Evolutionary conservation across 2,888 invertebrate genomes (phyloP).

Genomic region (Agonopterix subpropinquella): DNA sequence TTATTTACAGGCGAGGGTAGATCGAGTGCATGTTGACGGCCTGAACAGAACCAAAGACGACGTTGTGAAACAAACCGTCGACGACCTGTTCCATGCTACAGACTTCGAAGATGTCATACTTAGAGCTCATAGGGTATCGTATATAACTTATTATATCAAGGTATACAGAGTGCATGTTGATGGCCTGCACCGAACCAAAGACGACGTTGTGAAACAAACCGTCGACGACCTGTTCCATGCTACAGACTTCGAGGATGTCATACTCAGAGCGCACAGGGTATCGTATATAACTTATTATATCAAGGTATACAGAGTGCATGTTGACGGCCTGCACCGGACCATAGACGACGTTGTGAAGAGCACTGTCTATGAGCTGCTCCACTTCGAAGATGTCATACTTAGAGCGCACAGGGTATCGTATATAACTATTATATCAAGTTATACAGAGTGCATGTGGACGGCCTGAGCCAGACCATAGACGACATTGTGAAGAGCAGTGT

Average conservation of each 20-base stretch:
- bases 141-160: no score
- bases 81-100: slow-evolving; percentile 87
- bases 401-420: slow-evolving; percentile 76
- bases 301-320: slow-evolving; percentile 74
- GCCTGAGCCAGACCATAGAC: slow-evolving; percentile 90
- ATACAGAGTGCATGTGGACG: slow-evolving; percentile 85
- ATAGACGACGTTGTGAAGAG: slow-evolving; percentile 91
- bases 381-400: slow-evolving; percentile 89
- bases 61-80: slow-evolving; percentile 85
- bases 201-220: slow-evolving; percentile 88
- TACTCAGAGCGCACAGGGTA: slow-evolving; percentile 80
- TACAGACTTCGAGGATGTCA: slow-evolving; percentile 90
- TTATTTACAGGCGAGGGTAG: slow-evolving; percentile 83
- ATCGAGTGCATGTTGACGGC: slow-evolving; percentile 90
- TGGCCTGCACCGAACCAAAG: slow-evolving; percentile 90
- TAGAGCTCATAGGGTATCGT: slow-evolving; percentile 76
- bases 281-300: no score
- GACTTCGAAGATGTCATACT: slow-evolving; percentile 91
- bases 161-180: slow-evolving; percentile 82
- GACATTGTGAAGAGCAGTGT: slow-evolving; percentile 89
- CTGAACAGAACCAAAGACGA: slow-evolving; percentile 92
- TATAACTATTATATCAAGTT: no score
- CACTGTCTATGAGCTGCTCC: slow-evolving; percentile 88
- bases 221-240: slow-evolving; percentile 90
- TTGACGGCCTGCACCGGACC: slow-evolving; percentile 90